phyloP scores from a whole-genome alignment of 2,888 invertebrate genomes.

The Temnothorax ravouxi region DNA sequence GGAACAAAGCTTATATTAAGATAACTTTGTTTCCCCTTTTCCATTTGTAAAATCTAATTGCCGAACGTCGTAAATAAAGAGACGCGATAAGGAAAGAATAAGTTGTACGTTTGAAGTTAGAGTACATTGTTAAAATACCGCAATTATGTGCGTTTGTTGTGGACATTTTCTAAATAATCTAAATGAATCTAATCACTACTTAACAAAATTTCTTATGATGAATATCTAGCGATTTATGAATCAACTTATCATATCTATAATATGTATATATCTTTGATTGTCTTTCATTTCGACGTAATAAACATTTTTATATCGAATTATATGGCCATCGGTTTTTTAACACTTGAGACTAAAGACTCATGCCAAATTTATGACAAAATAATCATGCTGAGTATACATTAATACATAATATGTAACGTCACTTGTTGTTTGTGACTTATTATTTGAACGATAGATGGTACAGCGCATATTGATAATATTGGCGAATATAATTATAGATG shows the following conservation, averaged over 20 bases:
- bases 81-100: slow-evolving; percentile 19
- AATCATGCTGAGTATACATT: not conserved
- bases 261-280: slow-evolving; percentile 44
- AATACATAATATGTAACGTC: not conserved
- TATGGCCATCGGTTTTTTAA: not conserved
- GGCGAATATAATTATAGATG: slow-evolving; percentile 31
- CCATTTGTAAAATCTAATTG: slow-evolving; percentile 43
- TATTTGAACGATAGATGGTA: slow-evolving; percentile 5
- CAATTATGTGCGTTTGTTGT: not conserved
- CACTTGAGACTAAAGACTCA: not conserved
- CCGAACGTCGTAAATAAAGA: slow-evolving; percentile 16
- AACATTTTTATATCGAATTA: not conserved
- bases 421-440: slow-evolving; percentile 21
- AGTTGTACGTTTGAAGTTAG: slow-evolving; percentile 22
- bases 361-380: not conserved
- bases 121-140: not conserved
- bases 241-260: too few species aligned
- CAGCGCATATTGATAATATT: slow-evolving; percentile 18
- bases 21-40: slow-evolving; percentile 23
- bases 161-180: not conserved
- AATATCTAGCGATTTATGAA: slow-evolving; percentile 16
- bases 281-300: not conserved
- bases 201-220: slow-evolving; percentile 25
- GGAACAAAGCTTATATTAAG: slow-evolving; percentile 50
- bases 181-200: too few species aligned